Evolutionary conservation across 2,888 invertebrate species (phyloP), one percentile per base, ranked within the genome.

Genomic region (Lapara coniferarum): DNA sequence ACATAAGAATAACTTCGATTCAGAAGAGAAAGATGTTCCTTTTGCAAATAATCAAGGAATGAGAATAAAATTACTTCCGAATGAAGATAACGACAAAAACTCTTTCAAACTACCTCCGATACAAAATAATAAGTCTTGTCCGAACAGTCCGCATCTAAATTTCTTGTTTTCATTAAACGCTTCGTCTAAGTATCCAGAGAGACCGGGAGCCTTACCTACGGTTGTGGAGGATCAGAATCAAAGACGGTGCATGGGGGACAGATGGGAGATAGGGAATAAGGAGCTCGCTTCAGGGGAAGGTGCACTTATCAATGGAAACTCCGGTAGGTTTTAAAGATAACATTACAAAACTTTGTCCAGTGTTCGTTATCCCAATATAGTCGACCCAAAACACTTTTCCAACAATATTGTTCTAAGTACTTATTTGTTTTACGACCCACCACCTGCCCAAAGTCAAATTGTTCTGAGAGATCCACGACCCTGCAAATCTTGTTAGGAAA

Each of bases 271-370:
- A 1, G 77, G 75, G 14, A 74, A 78, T 0, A 85, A 86, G 67
- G 80, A 87, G 3, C 74, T 91, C 10, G 92, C 88, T 8, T 83
- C 90, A 8, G 92, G 92, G 2, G 92, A 92, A 80, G 86, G 87
- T 74, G 74, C 81, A 19, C 76, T 77, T 30, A 85, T 88, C 52
- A 85, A 74, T 72, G 81, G 79, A 55, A 82, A 75, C 73, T 82
- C 72, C 73, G 87, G 91, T 91, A 81, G 83, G 82, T 75, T 44
- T 4, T 10, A 63, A 5, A 46, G 16, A 55, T 25, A 55, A 7
- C 10, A n/a, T 19, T 19, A 16, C 10, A 56, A 7, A 2, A 37
- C 37, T 37, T 37, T 37, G 2, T 37, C 37, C 37, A 37, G 5
- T 8, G 5, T 5, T 8, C 37, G 8, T 37, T 37, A 4, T 37